Evolutionary conservation across 2,797 vertebrate species (phyloP).

Genomic region (Zalophus californianus): DNA sequence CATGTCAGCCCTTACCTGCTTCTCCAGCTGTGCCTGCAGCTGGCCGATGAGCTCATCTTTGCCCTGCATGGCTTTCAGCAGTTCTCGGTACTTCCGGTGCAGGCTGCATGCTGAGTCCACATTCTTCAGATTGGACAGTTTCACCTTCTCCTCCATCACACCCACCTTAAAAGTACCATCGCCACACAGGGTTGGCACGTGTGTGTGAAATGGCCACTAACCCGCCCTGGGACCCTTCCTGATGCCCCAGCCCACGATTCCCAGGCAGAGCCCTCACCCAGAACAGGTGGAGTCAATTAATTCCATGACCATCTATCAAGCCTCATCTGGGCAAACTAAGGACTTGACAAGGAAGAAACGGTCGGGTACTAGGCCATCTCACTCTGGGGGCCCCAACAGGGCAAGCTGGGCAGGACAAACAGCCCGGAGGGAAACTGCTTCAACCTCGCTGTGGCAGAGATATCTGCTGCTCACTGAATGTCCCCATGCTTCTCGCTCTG

Average conservation of each 20-base stretch:
- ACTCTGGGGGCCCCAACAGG: not conserved
- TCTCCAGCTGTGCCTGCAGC: slow-evolving; percentile 93
- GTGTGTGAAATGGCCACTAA: not conserved
- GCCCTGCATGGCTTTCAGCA: slow-evolving; percentile 90
- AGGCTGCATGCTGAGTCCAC: slow-evolving; percentile 90
- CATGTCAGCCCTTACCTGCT: slow-evolving; percentile 90
- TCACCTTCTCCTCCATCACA: slow-evolving; percentile 95
- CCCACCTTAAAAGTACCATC: slow-evolving; percentile 90
- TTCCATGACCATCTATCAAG: not conserved
- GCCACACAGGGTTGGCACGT: not conserved
- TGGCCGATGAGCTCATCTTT: slow-evolving; percentile 92
- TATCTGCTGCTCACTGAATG: not conserved
- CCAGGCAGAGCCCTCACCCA: not conserved
- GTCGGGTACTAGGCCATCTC: not conserved
- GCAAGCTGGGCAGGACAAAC: not conserved
- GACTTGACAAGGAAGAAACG: not conserved
- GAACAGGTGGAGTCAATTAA: not conserved
- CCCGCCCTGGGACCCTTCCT: not conserved
- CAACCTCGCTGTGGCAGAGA: not conserved
- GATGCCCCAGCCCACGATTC: not conserved
- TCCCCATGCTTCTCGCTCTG: not conserved
- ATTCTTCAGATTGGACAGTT: slow-evolving; percentile 91
- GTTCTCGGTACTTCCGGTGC: slow-evolving; percentile 92
- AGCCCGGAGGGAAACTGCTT: not conserved
- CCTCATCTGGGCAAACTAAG: not conserved